Conservation (phyloP, 2,888 invertebrate genomes). For the Folsomia candida region DNA sequence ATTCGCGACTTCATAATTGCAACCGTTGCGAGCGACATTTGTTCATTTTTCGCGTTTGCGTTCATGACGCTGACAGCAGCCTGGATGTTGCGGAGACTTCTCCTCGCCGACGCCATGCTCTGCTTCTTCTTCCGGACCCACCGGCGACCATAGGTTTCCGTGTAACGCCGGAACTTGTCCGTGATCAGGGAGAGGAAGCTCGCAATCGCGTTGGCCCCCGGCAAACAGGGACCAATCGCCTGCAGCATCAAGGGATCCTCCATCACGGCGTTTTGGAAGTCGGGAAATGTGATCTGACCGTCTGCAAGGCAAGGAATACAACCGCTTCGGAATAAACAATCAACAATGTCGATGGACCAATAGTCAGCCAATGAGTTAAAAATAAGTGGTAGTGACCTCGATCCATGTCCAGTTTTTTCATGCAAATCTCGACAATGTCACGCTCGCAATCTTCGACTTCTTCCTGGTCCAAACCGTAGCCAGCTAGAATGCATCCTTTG, state of each 20-base stretch:
- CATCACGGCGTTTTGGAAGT: slow-evolving; percentile 36
- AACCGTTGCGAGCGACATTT: too few species aligned
- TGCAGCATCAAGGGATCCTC: slow-evolving; percentile 36
- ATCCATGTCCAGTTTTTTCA: slow-evolving; percentile 14
- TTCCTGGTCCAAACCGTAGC: slow-evolving; percentile 43
- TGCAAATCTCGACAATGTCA: slow-evolving; percentile 46
- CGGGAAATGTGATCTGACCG: slow-evolving; percentile 39
- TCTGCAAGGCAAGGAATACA: too few species aligned
- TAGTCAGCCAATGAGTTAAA: not conserved
- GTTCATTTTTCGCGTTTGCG: too few species aligned
- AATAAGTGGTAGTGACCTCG: not conserved
- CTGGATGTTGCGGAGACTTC: too few species aligned
- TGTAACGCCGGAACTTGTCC: slow-evolving; percentile 39
- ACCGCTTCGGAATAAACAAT: too few species aligned
- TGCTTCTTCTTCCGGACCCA: slow-evolving; percentile 15
- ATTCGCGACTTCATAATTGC: too few species aligned
- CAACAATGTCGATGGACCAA: not conserved
- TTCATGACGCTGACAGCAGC: too few species aligned
- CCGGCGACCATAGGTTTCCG: slow-evolving; percentile 26
- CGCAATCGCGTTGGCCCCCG: slow-evolving; percentile 31
- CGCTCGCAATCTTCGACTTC: slow-evolving; percentile 44
- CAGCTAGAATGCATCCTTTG: slow-evolving; percentile 40
- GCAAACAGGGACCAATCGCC: slow-evolving; percentile 42
- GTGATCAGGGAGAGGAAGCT: slow-evolving; percentile 40
- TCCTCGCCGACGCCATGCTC: too few species aligned